Evolutionary conservation across 2,113 vertebrate genomes (phyloP).

Genomic region (Crotalus tigris): DNA sequence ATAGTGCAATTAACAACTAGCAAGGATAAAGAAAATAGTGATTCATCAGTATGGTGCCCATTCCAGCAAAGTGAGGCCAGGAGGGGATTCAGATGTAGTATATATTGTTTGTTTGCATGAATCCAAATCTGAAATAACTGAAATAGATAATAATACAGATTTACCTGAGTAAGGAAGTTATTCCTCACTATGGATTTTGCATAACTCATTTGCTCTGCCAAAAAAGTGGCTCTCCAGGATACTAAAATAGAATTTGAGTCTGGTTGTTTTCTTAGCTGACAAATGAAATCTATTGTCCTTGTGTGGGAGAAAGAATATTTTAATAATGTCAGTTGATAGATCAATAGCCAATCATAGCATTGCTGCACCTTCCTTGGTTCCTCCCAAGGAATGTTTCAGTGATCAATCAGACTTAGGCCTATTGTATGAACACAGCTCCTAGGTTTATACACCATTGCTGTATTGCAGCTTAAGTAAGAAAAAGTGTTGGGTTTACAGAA

Average conservation of each 20-base stretch:
- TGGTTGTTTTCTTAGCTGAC: not conserved
- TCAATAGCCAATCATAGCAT: not conserved
- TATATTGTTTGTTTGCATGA: not conserved
- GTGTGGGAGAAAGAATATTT: not conserved
- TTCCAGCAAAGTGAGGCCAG: not conserved
- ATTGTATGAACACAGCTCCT: not conserved
- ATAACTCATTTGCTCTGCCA: not conserved
- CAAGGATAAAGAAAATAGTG: not conserved
- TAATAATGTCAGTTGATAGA: not conserved
- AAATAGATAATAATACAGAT: not conserved
- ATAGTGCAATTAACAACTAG: not conserved
- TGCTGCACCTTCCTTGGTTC: not conserved
- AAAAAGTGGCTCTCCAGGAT: not conserved
- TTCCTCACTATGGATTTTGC: not conserved
- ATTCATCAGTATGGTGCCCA: not conserved
- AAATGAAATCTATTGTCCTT: not conserved
- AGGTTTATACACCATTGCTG: not conserved
- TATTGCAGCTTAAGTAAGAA: not conserved
- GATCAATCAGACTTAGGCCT: not conserved
- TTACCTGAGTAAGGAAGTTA: not conserved
- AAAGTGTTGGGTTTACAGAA: not conserved
- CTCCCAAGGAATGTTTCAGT: not conserved
- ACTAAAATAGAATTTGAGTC: not conserved
- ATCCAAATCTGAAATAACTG: not conserved
- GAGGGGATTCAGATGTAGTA: not conserved